These are phyloP conservation scores for Vidua macroura DNA, from an alignment of 2,113 vertebrate species.

Conservation along the genomic window DNA sequence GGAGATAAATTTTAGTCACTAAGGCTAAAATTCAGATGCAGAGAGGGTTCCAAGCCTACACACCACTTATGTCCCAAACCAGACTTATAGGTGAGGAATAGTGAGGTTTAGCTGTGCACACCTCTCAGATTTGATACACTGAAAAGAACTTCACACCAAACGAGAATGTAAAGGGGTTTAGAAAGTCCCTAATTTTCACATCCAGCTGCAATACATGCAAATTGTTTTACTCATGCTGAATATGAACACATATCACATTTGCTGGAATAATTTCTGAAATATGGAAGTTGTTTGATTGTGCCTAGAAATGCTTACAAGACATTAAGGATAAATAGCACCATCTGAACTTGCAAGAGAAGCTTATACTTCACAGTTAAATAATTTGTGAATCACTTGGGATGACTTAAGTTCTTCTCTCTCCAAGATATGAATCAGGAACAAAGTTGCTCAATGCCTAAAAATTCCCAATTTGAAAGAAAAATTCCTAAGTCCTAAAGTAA, in stretches of 20 bases:
- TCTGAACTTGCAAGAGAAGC: background rate
- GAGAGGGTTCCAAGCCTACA: background rate
- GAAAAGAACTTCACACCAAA: background rate
- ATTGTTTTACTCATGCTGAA: background rate
- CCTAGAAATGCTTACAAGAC: background rate
- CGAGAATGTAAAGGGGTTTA: background rate
- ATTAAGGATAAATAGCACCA: background rate
- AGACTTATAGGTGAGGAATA: background rate
- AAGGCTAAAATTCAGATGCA: background rate
- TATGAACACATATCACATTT: background rate
- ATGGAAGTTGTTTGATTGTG: background rate
- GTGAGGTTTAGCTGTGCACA: background rate
- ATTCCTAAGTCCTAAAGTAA: constrained; percentile 3
- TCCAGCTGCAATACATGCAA: background rate
- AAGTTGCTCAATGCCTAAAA: background rate
- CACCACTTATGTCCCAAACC: background rate
- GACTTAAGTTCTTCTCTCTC: background rate
- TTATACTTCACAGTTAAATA: background rate
- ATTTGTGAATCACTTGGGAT: background rate
- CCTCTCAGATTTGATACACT: background rate
- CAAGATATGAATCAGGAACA: background rate
- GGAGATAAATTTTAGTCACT: background rate
- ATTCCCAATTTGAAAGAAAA: background rate
- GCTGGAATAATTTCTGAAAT: background rate
- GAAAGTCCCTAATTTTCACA: background rate